Evolutionary conservation across 2,113 vertebrate species (phyloP), one percentile per base, ranked within the genome.

Genomic region (Zootoca vivipara): DNA sequence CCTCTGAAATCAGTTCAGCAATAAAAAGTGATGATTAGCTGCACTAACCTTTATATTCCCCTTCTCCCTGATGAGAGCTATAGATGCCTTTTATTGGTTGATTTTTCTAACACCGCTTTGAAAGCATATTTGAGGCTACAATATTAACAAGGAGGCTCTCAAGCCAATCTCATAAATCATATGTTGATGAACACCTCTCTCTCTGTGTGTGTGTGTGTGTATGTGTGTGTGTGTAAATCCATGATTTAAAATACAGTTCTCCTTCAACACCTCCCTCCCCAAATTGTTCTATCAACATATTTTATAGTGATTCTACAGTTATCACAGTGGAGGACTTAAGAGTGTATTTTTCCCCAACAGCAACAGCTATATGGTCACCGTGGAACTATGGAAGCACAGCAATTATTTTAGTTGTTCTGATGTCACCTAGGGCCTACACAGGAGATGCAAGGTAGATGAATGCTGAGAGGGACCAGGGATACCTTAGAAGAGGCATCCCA

Each of bases 1-100:
- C 79, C 42, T 93, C 56, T 0, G 0, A 20, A 93, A 93, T 93
- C 86, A 90, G 90, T 92, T 93, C 86, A 93, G 90, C 84, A 92
- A 0, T 74, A 62, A 5, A 88, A 73, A 78, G 70, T 67, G 58
- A 40, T 62, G 67, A 38, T 80, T 79, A 85, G 83, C 83, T 75
- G 15, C 24, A 3, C 26, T 46, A 67, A 78, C 52, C 38, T 40
- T 38, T 38, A 6, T 40, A 26, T 73, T 67, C 5, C 69, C 33
- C 9, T 22, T 42, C 33, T 85, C 83, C 40, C 58, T 22, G 26
- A 33, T 67, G 74, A 78, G 13, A 26, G 13, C 73, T 22, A 28
- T 42, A 15, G 38, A 65, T 46, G 38, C 28, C 40, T 65, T 85
- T 2, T 85, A 6, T n/a, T n/a, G 26, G 56, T 40, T 65, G 35